phyloP scores from a whole-genome alignment of 2,888 invertebrate genomes.

The Pyrrhia umbra region DNA sequence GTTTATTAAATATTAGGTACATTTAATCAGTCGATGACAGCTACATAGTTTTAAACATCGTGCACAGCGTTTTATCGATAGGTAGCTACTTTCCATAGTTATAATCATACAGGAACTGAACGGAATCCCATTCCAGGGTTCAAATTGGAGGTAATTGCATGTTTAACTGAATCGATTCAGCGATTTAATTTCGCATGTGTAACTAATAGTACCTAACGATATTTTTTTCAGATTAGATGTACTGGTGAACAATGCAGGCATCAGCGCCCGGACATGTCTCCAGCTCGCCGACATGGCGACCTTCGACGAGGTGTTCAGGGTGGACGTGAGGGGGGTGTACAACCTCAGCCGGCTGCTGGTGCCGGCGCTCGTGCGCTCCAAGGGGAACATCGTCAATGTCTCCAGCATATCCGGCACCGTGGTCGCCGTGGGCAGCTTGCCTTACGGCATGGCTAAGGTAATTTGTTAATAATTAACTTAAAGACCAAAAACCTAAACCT shows the following conservation, averaged over 20 bases:
- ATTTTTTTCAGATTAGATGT: conserved; percentile 55
- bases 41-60: no score
- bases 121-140: no score
- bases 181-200: no score
- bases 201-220: no score
- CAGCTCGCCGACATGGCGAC: conserved; percentile 66
- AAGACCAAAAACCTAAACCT: no score
- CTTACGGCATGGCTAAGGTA: conserved; percentile 96
- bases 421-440: conserved; percentile 94
- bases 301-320: conserved; percentile 87
- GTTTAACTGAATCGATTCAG: no score
- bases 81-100: no score
- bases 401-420: conserved; percentile 92
- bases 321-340: conserved; percentile 91
- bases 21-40: background rate
- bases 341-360: conserved; percentile 92
- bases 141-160: no score
- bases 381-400: conserved; percentile 93
- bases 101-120: no score
- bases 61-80: no score
- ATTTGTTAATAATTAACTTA: no score
- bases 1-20: background rate
- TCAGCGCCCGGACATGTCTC: conserved; percentile 79
- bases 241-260: conserved; percentile 89
- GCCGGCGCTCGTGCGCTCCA: conserved; percentile 91